phyloP scores from a whole-genome alignment of 1,140 invertebrate genomes.

The Vanessa tameamea region DNA sequence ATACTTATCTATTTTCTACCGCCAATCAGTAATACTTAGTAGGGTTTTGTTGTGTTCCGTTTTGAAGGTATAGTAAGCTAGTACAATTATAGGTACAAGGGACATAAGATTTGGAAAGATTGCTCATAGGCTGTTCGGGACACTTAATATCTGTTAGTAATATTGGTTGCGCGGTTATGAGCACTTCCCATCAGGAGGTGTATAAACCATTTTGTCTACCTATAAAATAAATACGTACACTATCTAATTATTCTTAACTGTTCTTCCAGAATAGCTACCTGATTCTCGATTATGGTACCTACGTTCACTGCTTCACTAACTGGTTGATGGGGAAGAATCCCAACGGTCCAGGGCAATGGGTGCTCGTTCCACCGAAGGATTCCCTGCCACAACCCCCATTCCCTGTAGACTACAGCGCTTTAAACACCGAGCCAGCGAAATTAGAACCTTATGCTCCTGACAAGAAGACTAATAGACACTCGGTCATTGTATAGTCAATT shows the following conservation, averaged over 20 bases:
- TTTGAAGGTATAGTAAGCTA: too few species aligned
- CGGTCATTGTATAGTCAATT: constrained; percentile 83
- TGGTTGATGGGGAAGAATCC: constrained; percentile 86
- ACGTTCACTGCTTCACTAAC: constrained; percentile 86
- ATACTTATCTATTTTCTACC: too few species aligned
- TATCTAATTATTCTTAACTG: not conserved
- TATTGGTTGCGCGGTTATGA: too few species aligned
- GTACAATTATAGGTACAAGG: too few species aligned
- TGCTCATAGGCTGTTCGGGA: too few species aligned
- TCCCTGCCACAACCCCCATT: constrained; percentile 82
- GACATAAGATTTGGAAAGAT: too few species aligned
- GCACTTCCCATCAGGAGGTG: too few species aligned
- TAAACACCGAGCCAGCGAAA: constrained; percentile 85
- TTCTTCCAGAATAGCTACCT: constrained; percentile 84
- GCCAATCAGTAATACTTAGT: too few species aligned
- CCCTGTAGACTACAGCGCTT: constrained; percentile 87
- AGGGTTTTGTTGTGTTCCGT: too few species aligned
- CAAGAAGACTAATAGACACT: constrained; percentile 85
- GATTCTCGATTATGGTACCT: constrained; percentile 83
- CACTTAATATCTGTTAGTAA: too few species aligned
- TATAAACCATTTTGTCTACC: too few species aligned
- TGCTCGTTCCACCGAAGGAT: constrained; percentile 84
- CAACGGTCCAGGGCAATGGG: constrained; percentile 87
- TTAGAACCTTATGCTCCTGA: constrained; percentile 86
- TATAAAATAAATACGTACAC: not conserved